Evolutionary conservation across 2,888 invertebrate genomes (phyloP).

Genomic region (Tipula lateralis): DNA sequence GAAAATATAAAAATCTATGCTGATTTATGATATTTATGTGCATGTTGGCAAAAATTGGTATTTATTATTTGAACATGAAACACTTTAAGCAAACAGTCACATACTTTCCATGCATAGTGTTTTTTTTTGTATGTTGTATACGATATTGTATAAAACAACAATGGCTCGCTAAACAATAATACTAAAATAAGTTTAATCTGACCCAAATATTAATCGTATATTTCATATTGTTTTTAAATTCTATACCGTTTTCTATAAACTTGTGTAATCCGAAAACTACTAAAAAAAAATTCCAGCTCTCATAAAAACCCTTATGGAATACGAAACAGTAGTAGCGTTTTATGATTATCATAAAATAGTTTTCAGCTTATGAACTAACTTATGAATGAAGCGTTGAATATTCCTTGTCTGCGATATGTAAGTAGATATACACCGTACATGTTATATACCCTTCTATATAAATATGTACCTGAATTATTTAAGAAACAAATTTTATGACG

Average conservation of each 20-base stretch:
- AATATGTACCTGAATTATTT: not conserved
- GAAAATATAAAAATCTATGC: not conserved
- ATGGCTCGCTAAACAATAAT: not conserved
- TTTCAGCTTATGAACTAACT: not conserved
- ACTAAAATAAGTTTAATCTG: conserved; percentile 11
- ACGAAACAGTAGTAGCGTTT: not conserved
- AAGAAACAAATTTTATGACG: not conserved
- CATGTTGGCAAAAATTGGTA: not conserved
- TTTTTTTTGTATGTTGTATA: not conserved
- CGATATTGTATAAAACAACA: not conserved
- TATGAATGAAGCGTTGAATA: not conserved
- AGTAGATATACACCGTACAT: not conserved
- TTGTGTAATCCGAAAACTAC: not conserved
- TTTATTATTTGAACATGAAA: conserved; percentile 24
- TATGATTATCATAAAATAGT: conserved; percentile 11
- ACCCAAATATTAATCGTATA: conserved; percentile 15
- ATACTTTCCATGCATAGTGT: not conserved
- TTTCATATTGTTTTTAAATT: not conserved
- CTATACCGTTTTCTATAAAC: not conserved
- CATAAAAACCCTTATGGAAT: not conserved
- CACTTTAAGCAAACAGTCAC: conserved; percentile 11
- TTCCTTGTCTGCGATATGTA: not conserved
- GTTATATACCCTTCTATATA: not conserved
- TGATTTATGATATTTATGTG: not conserved
- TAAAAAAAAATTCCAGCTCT: not conserved